Evolutionary conservation across 2,113 vertebrate species (phyloP), one percentile per base, ranked within the genome.

Genomic region (Microtus pennsylvanicus): DNA sequence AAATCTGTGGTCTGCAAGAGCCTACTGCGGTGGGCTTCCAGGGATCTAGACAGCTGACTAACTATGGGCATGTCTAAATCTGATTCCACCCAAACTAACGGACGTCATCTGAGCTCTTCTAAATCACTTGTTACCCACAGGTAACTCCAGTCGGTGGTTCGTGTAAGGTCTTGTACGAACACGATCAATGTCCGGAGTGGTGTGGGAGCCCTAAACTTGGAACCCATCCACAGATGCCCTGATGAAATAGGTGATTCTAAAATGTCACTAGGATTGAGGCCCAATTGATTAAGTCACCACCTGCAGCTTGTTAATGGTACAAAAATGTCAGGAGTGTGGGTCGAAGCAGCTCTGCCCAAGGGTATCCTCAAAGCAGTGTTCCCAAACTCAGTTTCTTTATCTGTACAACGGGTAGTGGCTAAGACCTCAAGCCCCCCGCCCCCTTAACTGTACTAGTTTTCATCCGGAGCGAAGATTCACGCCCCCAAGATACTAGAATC

Each of bases 341-440:
- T 42, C 9, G 33, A 42, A 70, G 28, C 65, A 38, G 5, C 0
- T 26, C 28, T n/a, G 80, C 47, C 75, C 17, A 65, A 70, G 42
- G n/a, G 70, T 50, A 47, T 16, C 83, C 85, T 91, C 38, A 26
- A 35, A 11, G 24, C 28, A 21, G 52, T 17, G 72, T 38, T 65
- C 72, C 1, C 1, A 24, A 67, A 63, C 93, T 97, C 96, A 85
- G 94, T 96, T 96, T 94, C 83, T 45, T 58, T 28, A 83, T 94
- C 89, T 92, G 80, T 85, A 77, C 74, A 89, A 72, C 91, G 95
- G 97, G 97, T 89, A 63, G 47, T 28, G 45, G 21, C 70, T 21
- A 61, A 77, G 63, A 75, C 22, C 24, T 28, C 75, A 55, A 90
- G 50, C 47, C 10, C 38, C 33, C 63, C 55, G 35, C 35, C 52